Evolutionary conservation across 1,140 invertebrate genomes (phyloP).

Genomic region (Leptestheria dahalacensis): DNA sequence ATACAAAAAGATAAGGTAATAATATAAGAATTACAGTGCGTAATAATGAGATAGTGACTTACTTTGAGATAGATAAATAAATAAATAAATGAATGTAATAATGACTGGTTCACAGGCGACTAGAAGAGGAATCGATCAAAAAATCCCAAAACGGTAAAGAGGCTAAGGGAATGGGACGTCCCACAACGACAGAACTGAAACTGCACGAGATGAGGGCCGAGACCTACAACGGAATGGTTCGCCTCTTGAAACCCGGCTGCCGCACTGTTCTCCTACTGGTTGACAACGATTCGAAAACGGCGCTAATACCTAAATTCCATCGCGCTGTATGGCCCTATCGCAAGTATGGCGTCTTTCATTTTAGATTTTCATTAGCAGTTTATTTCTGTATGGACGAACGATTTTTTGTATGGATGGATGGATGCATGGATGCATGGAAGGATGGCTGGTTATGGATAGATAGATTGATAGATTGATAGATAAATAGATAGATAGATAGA

Average conservation of each 20-base stretch:
- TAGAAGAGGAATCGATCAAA: constrained; percentile 63
- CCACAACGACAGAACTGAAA: constrained; percentile 43
- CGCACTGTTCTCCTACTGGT: constrained; percentile 80
- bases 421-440: no score
- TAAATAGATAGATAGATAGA: no score
- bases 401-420: no score
- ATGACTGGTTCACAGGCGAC: constrained; percentile 39
- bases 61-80: no score
- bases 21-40: no score
- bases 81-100: no score
- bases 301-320: constrained; percentile 78
- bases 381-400: background rate
- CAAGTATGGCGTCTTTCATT: constrained; percentile 47
- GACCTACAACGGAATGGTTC: constrained; percentile 87
- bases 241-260: constrained; percentile 85
- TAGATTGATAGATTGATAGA: no score
- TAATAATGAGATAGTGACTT: no score
- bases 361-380: constrained; percentile 8
- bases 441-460: no score
- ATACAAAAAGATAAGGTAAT: no score
- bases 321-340: constrained; percentile 87
- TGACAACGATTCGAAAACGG: constrained; percentile 69
- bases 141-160: constrained; percentile 24
- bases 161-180: constrained; percentile 19
- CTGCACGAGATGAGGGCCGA: constrained; percentile 86